Evolutionary conservation across 2,113 vertebrate species (phyloP), one percentile per base, ranked within the genome.

Genomic region (Mobula hypostoma): DNA sequence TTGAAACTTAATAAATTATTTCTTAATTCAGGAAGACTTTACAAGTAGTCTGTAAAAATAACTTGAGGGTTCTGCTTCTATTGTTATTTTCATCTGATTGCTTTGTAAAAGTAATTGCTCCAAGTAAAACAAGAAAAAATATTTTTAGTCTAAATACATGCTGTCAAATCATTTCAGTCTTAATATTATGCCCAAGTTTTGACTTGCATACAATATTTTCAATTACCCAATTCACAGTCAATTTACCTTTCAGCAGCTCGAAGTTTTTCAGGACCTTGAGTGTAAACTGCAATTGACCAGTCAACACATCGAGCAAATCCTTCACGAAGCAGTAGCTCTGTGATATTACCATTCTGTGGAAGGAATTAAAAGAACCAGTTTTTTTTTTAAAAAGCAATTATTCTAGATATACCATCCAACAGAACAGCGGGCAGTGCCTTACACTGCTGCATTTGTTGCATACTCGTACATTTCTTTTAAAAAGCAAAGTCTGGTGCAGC

Each of bases 261-360:
- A 94, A 99, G 98, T 95, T 99, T 99, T 95, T 99, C 99, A 0
- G 98, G 98, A 0, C 99, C 99, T 5, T 98, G 98, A 5, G 98
- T 98, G 95, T 99, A 99, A 72, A 99, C 98, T 0, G 98, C 98
- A 94, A 99, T 99, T 32, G 98, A 99, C 99, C 99, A 99, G 96
- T 99, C 99, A 29, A 99, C 98, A 0, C 98, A 99, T 94, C 99
- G 98, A 0, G 98, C 98, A 66, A 99, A 99, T 11, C 98, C 98
- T 95, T 99, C 99, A 96, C 97, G 98, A 95, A 99, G 96, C 94
- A 99, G 95, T 56, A 99, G 97, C 95, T 99, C 99, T 0, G 98
- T 99, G 95, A 99, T 99, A 96, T 99, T 99, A 21, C 99, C 98
- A 0, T 99, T 99, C 98, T 99, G 95, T 0, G 1, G 95, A 70